These are phyloP conservation scores for Papilio demoleus DNA, from an alignment of 2,888 invertebrate species.

Conservation along the genomic window DNA sequence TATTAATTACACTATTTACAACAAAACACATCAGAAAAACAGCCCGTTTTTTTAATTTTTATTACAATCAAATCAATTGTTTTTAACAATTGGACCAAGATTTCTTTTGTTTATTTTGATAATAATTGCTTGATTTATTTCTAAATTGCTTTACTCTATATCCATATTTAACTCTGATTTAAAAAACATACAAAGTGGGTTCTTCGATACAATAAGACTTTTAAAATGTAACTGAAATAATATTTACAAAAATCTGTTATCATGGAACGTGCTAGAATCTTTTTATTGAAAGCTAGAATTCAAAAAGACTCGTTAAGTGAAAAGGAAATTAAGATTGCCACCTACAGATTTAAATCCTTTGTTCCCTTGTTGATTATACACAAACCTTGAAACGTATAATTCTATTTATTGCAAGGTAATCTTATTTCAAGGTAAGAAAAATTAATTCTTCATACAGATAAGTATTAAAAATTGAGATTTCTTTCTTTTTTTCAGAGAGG, in stretches of 20 bases:
- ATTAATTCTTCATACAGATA: not conserved
- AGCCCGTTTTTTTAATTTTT: not conserved
- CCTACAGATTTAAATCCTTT: slow-evolving; percentile 3
- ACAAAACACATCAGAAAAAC: slow-evolving; percentile 5
- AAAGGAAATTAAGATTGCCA: not conserved
- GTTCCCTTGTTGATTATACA: not conserved
- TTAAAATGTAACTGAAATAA: too few species aligned
- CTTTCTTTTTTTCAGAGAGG: too few species aligned
- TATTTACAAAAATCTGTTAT: not conserved
- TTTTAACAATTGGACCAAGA: too few species aligned
- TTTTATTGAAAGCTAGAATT: not conserved
- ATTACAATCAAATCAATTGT: too few species aligned
- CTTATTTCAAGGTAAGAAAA: not conserved
- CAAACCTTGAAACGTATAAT: not conserved
- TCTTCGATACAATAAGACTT: too few species aligned
- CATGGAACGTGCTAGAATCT: not conserved
- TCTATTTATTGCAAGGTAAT: not conserved
- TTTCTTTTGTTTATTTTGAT: too few species aligned
- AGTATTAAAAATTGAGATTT: too few species aligned
- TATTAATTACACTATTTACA: slow-evolving; percentile 30
- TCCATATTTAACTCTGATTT: too few species aligned
- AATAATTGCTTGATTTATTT: too few species aligned
- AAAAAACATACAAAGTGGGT: too few species aligned
- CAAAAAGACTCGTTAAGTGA: not conserved
- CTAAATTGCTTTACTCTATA: too few species aligned